phyloP scores from a whole-genome alignment of 2,113 vertebrate genomes.

The Macquaria ambigua region DNA sequence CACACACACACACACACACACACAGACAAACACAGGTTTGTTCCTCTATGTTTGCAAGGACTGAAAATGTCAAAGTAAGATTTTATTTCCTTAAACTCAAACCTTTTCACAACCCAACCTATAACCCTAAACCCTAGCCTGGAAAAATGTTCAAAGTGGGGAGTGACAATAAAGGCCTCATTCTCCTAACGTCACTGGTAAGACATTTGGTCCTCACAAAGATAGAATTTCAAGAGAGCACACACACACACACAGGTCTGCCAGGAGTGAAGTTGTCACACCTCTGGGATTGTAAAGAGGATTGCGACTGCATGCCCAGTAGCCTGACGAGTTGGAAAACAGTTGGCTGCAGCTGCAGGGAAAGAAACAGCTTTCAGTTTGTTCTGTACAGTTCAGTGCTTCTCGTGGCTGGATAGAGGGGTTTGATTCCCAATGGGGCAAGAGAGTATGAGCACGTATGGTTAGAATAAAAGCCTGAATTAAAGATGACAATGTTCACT shows the following conservation, averaged over 20 bases:
- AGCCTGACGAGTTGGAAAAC: conserved; percentile 12
- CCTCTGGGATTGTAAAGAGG: conserved; percentile 37
- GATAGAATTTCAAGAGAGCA: conserved; percentile 4
- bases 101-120: background rate
- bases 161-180: background rate
- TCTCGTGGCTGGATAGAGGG: background rate
- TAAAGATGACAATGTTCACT: background rate
- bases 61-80: background rate
- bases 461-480: background rate
- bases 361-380: conserved; percentile 32
- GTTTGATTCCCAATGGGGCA: background rate
- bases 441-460: background rate
- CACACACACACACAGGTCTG: background rate
- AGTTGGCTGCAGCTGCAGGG: conserved; percentile 10
- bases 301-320: conserved; percentile 13
- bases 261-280: conserved; percentile 52
- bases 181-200: background rate
- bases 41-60: background rate
- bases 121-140: background rate
- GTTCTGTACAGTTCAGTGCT: conserved; percentile 3
- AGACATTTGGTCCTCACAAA: conserved; percentile 30
- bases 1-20: no score
- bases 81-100: background rate
- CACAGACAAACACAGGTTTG: background rate
- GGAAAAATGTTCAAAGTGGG: background rate